Base-by-base conservation (phyloP, 2,113 vertebrate species). In the Heteronetta atricapilla region DNA sequence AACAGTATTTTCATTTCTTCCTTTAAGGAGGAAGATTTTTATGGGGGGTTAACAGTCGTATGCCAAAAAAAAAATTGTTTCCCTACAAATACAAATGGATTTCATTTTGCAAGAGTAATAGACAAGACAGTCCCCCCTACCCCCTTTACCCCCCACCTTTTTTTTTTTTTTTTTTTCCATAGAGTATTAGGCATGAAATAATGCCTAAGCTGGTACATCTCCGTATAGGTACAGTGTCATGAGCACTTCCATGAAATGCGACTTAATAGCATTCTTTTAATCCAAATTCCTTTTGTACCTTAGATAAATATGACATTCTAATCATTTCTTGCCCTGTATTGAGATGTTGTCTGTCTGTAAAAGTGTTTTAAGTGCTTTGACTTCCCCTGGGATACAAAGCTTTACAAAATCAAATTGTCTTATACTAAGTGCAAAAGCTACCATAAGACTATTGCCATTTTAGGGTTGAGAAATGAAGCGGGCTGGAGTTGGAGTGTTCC, bases 201-300 rank as follows among this genome's bases (percentile, higher is more conserved):
- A 85, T 72, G 86, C 17, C 63, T 74, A 74, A 55, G 50, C 53
- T 31, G 20, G 50, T 83, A 62, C 42, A 19, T 63, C 62, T 38
- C 36, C 26, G 4, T 19, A 40, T 8, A 64, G 26, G 7, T 40
- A 64, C 11, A 64, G 62, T 28, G 16, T 64, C 36, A 40, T 20
- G 36, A 29, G 26, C 62, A 40, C 25, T 40, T 40, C 62, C 26
- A 20, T 64, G 62, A 40, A 29, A 40, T 40, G 16, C 10, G 10
- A 13, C 62, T 64, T 95, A 92, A 96, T 95, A 89, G 38, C 80
- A 92, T 90, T 86, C 89, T 93, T 82, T 88, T 95, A 91, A 86
- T 64, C 76, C 93, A 90, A 91, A 88, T 94, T 88, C 55, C 77
- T 55, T 90, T 89, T 79, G 66, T 63, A 34, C 90, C 93, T 97